A percentile compares a stretch with the other conserved stretches of the same genome.
phyloP scores from a whole-genome alignment of 1,140 invertebrate genomes.

The Homarus americanus region DNA sequence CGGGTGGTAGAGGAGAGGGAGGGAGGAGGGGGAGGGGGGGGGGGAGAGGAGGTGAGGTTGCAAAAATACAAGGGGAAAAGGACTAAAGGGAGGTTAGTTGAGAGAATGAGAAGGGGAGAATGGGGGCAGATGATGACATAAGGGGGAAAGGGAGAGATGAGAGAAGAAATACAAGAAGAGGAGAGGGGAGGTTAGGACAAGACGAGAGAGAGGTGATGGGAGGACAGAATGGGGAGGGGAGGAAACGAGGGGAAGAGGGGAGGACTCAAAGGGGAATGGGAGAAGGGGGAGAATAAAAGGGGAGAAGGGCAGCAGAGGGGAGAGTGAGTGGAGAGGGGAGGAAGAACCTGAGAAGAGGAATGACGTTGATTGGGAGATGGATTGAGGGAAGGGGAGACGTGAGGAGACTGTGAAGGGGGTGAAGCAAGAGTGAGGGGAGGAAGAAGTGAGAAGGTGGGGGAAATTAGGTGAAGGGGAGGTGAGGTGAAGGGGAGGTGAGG shows the following conservation, averaged over 20 bases:
- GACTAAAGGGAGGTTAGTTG: no score
- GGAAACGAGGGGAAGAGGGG: no score
- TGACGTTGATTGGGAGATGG: background rate
- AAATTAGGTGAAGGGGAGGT: background rate
- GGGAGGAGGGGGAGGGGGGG: background rate
- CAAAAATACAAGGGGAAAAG: background rate
- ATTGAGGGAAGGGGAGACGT: background rate
- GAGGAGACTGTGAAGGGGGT: background rate
- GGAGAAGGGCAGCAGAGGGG: background rate
- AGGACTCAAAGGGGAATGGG: background rate
- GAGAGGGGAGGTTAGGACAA: slow-evolving; percentile 2
- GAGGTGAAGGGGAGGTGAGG: background rate
- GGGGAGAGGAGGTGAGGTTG: background rate
- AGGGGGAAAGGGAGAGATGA: background rate
- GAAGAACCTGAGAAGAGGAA: background rate
- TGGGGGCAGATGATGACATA: background rate
- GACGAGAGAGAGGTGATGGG: background rate
- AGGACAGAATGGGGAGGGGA: no score
- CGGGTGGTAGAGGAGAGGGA: background rate
- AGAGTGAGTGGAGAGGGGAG: background rate
- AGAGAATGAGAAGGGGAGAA: background rate
- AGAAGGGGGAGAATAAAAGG: background rate
- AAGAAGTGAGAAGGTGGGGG: background rate
- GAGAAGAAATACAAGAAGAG: background rate
- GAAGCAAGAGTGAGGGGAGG: background rate